A percentile compares a stretch with the other conserved stretches of the same genome.
Evolutionary conservation across 2,797 vertebrate species (phyloP).

Genomic region (Sebastes goodei): DNA sequence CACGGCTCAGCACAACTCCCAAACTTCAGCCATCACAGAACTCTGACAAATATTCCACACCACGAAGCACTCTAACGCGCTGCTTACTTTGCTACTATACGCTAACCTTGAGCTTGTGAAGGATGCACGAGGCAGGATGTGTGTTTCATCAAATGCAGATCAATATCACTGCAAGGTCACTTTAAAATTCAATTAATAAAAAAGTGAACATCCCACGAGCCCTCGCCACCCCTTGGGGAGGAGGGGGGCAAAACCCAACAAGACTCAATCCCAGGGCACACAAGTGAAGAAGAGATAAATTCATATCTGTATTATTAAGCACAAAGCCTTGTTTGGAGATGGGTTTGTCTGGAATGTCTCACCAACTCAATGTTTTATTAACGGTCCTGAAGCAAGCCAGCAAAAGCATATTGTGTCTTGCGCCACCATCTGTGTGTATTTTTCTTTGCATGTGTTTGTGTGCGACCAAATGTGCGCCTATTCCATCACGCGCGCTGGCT

Average conservation of each 20-base stretch:
- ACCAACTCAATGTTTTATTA: constrained; percentile 75
- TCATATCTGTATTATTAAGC: constrained; percentile 71
- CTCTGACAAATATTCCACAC: constrained; percentile 75
- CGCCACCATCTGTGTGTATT: constrained; percentile 74
- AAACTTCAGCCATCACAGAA: constrained; percentile 75
- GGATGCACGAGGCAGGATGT: constrained; percentile 63
- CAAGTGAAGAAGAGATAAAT: constrained; percentile 42
- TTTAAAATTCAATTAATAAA: constrained; percentile 83
- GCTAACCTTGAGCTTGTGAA: constrained; percentile 77
- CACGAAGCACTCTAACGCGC: constrained; percentile 63
- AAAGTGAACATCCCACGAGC: constrained; percentile 65
- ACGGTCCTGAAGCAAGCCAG: constrained; percentile 61
- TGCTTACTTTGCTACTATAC: constrained; percentile 66
- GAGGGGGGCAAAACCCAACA: constrained; percentile 35
- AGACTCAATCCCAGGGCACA: constrained; percentile 52
- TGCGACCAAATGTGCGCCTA: constrained; percentile 30
- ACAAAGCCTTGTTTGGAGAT: constrained; percentile 62
- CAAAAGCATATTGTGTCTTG: constrained; percentile 74
- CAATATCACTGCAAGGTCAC: constrained; percentile 83
- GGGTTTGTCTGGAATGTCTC: constrained; percentile 68
- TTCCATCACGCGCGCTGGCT: neutral
- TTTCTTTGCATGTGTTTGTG: constrained; percentile 47
- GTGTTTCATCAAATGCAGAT: constrained; percentile 78
- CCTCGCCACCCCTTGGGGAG: neutral
- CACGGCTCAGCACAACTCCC: constrained; percentile 76